Percentiles rank a stretch among this genome's conserved stretches.
These are phyloP conservation scores for Phymatocera aterrima DNA, from an alignment of 2,888 invertebrate species.

Conservation along the genomic window DNA sequence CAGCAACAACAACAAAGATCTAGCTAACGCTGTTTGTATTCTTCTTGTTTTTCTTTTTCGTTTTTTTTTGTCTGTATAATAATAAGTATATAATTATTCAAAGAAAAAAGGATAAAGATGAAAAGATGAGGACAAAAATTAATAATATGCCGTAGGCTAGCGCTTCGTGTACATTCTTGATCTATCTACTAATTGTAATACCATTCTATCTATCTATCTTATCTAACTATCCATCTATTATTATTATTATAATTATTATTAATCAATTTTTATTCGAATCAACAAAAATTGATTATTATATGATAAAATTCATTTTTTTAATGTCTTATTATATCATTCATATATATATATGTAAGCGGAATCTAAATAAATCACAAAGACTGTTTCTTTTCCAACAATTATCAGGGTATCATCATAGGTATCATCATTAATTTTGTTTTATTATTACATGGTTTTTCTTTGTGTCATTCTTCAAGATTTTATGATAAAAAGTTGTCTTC, in stretches of 20 bases:
- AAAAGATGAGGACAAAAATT: not conserved
- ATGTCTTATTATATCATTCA: constrained; percentile 56
- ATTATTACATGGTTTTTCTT: too few species aligned
- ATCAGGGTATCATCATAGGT: too few species aligned
- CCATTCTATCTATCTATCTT: constrained; percentile 3
- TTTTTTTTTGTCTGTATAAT: too few species aligned
- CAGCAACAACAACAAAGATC: constrained; percentile 61
- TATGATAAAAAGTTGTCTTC: too few species aligned
- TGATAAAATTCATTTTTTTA: constrained; percentile 59
- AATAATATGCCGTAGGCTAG: constrained; percentile 28
- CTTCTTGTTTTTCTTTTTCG: not conserved
- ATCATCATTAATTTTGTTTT: too few species aligned
- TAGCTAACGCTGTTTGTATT: constrained; percentile 59
- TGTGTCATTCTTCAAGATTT: too few species aligned
- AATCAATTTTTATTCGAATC: constrained; percentile 4
- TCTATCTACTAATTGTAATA: constrained; percentile 10
- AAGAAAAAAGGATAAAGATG: not conserved
- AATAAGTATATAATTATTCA: too few species aligned
- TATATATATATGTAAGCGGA: constrained; percentile 67
- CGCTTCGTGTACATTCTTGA: constrained; percentile 46
- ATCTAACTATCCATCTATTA: not conserved
- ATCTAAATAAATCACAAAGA: constrained; percentile 64
- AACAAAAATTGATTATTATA: constrained; percentile 53
- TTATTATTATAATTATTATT: not conserved
- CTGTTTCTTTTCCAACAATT: constrained; percentile 59